Percentiles rank a stretch among this genome's conserved stretches.
Evolutionary conservation across 2,113 vertebrate species (phyloP).

Genomic region (Zapornia atra): DNA sequence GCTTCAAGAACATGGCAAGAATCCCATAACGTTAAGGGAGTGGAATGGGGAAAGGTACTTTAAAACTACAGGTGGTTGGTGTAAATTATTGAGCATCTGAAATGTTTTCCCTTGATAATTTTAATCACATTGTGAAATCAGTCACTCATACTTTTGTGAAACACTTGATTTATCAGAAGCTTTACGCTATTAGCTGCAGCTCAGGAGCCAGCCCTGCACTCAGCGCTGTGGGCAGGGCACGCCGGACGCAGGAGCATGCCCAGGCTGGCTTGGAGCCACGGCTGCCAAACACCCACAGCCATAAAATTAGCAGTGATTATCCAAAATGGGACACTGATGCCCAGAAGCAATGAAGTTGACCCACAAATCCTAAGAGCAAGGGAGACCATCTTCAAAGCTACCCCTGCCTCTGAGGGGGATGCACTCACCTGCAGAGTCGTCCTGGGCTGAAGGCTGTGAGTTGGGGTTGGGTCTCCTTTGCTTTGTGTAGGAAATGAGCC

Average conservation of each 20-base stretch:
- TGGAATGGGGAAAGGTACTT: conserved; percentile 10
- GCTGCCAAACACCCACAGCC: not conserved
- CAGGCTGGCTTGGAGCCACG: not conserved
- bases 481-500: not conserved
- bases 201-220: conserved; percentile 7
- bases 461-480: not conserved
- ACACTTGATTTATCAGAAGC: conserved; percentile 42
- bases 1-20: conserved; percentile 28
- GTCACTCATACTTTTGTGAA: conserved; percentile 30
- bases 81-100: conserved; percentile 40
- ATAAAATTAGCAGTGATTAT: not conserved
- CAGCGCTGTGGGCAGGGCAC: not conserved
- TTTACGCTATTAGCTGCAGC: not conserved
- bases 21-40: not conserved
- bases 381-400: not conserved
- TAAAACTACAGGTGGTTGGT: conserved; percentile 27
- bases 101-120: conserved; percentile 55
- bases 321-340: not conserved
- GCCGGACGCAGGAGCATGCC: fast-evolving
- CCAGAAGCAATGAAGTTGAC: not conserved
- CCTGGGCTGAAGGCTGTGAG: not conserved
- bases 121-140: conserved; percentile 52
- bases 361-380: not conserved
- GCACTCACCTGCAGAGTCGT: fast-evolving
- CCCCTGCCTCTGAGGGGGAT: not conserved